These are phyloP conservation scores for Neosilurus hyrtlii DNA, from an alignment of 2,797 vertebrate species.

Conservation along the genomic window DNA sequence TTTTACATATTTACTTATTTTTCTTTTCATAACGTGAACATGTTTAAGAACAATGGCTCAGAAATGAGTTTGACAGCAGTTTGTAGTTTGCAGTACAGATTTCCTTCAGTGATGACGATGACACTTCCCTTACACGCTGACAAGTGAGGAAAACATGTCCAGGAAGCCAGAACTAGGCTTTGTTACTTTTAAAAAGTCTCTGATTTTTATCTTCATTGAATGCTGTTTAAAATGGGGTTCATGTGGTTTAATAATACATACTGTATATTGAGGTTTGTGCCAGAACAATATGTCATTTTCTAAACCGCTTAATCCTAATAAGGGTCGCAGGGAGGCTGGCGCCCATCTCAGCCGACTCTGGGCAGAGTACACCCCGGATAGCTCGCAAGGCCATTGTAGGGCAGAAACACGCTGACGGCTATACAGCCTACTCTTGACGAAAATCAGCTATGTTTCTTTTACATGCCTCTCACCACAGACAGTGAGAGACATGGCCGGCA, in stretches of 20 bases:
- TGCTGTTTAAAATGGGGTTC: no score
- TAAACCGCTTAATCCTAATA: no score
- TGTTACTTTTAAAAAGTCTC: not conserved
- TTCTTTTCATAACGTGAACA: not conserved
- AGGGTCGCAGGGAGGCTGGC: no score
- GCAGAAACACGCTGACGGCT: no score
- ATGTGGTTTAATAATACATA: not conserved
- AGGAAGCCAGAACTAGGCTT: not conserved
- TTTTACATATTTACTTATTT: constrained; percentile 10
- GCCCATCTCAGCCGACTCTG: no score
- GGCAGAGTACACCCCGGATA: no score
- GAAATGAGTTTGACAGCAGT: constrained; percentile 9
- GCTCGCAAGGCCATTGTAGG: no score
- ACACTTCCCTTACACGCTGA: constrained; percentile 13
- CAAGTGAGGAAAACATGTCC: not conserved
- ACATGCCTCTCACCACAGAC: no score
- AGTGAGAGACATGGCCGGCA: no score
- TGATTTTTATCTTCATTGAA: not conserved
- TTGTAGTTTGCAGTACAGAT: constrained; percentile 1
- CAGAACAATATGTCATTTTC: not conserved
- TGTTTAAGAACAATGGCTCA: not conserved
- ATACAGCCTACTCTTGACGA: no score
- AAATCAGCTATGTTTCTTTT: no score
- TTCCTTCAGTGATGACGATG: not conserved
- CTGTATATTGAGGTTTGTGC: not conserved